A percentile compares a stretch with the other conserved stretches of the same genome.
phyloP scores from a whole-genome alignment of 2,797 vertebrate genomes.

The Takifugu rubripes region DNA sequence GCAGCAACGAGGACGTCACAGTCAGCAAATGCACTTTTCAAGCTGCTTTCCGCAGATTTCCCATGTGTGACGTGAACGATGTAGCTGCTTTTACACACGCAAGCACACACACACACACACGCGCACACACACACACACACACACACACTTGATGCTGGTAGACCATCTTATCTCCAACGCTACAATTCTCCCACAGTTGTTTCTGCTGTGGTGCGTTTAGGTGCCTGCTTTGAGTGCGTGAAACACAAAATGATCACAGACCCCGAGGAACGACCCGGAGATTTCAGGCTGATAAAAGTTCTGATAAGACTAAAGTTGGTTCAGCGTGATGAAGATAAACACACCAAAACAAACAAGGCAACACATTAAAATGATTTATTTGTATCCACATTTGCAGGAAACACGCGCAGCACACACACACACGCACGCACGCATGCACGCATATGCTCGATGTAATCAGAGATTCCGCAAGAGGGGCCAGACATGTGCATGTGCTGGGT shows the following conservation, averaged over 20 bases:
- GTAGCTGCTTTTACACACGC: too few species aligned
- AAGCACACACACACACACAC: not conserved
- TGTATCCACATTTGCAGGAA: constrained; percentile 31
- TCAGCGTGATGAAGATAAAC: constrained; percentile 26
- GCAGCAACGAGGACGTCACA: not conserved
- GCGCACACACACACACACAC: constrained; percentile 2
- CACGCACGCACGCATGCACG: not conserved
- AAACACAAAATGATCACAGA: constrained; percentile 42
- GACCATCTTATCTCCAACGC: constrained; percentile 34
- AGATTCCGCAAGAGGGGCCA: constrained; percentile 42
- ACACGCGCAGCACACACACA: constrained; percentile 30
- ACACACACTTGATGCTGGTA: constrained; percentile 1
- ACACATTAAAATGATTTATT: constrained; percentile 52
- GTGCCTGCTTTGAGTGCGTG: constrained; percentile 24
- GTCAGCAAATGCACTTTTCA: not conserved
- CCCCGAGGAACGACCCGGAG: constrained; percentile 34
- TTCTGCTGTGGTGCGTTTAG: constrained; percentile 40
- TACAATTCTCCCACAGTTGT: constrained; percentile 49
- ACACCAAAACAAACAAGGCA: constrained; percentile 33
- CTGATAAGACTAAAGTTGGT: constrained; percentile 56
- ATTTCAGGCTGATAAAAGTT: constrained; percentile 55
- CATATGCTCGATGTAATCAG: constrained; percentile 26
- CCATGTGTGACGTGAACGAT: not conserved
- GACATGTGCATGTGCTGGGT: constrained; percentile 22
- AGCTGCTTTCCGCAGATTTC: not conserved